Evolutionary conservation across 2,797 vertebrate species (phyloP).

Genomic region (Propithecus perrieri): DNA sequence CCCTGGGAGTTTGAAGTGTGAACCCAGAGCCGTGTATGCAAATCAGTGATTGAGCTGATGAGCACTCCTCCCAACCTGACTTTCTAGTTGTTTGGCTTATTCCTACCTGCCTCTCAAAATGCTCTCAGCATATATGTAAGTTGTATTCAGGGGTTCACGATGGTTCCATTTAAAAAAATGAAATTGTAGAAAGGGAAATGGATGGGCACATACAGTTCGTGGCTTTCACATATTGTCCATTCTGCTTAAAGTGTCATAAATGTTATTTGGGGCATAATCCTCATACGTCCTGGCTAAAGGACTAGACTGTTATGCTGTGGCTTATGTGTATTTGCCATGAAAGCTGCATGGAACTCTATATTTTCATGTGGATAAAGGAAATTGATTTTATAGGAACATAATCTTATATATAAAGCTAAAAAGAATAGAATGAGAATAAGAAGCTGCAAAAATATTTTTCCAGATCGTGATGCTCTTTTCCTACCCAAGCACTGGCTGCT

Average conservation of each 20-base stretch:
- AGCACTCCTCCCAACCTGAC: background rate
- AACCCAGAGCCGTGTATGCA: background rate
- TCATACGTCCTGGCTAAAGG: background rate
- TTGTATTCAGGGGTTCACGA: background rate
- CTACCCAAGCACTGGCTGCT: background rate
- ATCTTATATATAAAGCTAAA: background rate
- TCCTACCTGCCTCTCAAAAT: background rate
- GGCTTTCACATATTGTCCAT: background rate
- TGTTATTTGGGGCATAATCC: background rate
- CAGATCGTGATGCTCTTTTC: background rate
- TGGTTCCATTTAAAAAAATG: background rate
- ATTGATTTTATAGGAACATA: background rate
- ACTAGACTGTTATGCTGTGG: background rate
- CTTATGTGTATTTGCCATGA: background rate
- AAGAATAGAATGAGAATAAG: background rate
- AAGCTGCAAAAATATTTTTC: background rate
- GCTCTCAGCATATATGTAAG: background rate
- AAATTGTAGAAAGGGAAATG: background rate
- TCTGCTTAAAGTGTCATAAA: background rate
- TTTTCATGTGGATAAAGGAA: background rate
- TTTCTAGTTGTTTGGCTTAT: background rate
- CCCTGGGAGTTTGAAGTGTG: background rate
- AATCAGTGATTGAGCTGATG: background rate
- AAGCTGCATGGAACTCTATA: background rate
- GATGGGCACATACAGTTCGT: rapidly evolving